phyloP scores from a whole-genome alignment of 1,140 invertebrate genomes.

The Lordiphosa collinella region DNA sequence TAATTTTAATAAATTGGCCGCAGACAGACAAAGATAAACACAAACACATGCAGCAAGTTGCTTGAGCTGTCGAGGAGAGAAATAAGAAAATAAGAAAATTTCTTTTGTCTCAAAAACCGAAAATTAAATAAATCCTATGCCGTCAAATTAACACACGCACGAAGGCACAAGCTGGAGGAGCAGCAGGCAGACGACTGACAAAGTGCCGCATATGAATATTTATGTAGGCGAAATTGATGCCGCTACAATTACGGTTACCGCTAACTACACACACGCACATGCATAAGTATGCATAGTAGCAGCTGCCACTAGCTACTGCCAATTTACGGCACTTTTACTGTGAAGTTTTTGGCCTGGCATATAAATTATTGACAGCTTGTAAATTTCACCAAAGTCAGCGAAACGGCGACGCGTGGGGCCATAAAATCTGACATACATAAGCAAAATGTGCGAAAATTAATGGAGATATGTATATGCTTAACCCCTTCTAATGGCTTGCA shows the following conservation, averaged over 20 bases:
- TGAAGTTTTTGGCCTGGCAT: constrained; percentile 59
- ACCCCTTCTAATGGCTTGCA: no score
- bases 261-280: constrained; percentile 45
- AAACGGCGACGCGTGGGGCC: constrained; percentile 4
- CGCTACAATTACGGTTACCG: constrained; percentile 70
- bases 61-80: constrained; percentile 12
- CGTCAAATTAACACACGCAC: constrained; percentile 69
- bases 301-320: constrained; percentile 45
- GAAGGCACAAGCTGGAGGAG: constrained; percentile 8
- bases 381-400: constrained; percentile 68
- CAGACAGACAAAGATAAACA: constrained; percentile 27
- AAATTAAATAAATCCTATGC: constrained; percentile 70
- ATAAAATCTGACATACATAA: constrained; percentile 21
- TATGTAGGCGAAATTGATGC: constrained; percentile 71
- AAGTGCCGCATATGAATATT: constrained; percentile 69
- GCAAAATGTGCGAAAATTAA: constrained; percentile 6
- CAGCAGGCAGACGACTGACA: constrained; percentile 47
- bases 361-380: constrained; percentile 76
- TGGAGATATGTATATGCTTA: neutral
- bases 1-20: constrained; percentile 75
- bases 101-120: constrained; percentile 41
- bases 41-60: constrained; percentile 15
- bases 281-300: constrained; percentile 5
- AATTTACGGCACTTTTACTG: constrained; percentile 69
- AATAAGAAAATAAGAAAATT: no score